These are phyloP conservation scores for Aelia acuminata DNA, from an alignment of 2,888 invertebrate species.

Conservation along the genomic window DNA sequence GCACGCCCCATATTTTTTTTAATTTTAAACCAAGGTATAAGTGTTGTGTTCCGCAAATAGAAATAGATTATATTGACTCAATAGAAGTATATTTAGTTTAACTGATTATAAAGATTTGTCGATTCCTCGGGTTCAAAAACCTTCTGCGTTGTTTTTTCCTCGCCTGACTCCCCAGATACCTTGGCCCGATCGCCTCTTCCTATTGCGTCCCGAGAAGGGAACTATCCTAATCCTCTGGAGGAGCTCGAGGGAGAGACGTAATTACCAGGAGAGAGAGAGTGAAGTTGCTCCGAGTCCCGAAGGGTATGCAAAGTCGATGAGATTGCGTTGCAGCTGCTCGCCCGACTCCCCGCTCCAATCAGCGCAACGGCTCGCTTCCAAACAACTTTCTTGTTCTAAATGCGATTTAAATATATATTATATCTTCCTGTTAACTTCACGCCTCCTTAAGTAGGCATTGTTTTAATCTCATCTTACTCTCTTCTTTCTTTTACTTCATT, in stretches of 20 bases:
- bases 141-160: too few relatives aligned
- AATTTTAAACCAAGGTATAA: too few relatives aligned
- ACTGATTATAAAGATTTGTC: too few relatives aligned
- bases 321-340: background rate
- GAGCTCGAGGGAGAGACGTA: background rate
- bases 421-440: background rate
- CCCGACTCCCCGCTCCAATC: background rate
- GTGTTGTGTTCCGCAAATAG: too few relatives aligned
- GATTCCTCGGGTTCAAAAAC: too few relatives aligned
- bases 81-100: too few relatives aligned
- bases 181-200: too few relatives aligned
- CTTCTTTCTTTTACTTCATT: background rate
- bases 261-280: background rate
- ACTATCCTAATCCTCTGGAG: too few relatives aligned
- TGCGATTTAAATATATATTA: slow-evolving; percentile 17
- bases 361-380: background rate
- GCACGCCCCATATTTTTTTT: too few relatives aligned
- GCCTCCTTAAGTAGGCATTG: background rate
- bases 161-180: too few relatives aligned
- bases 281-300: background rate
- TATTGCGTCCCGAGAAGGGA: too few relatives aligned
- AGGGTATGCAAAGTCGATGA: slow-evolving; percentile 31
- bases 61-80: too few relatives aligned
- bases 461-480: background rate
- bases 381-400: background rate